Base-by-base conservation (phyloP, 2,113 vertebrate genomes). In the Recurvirostra avosetta region DNA sequence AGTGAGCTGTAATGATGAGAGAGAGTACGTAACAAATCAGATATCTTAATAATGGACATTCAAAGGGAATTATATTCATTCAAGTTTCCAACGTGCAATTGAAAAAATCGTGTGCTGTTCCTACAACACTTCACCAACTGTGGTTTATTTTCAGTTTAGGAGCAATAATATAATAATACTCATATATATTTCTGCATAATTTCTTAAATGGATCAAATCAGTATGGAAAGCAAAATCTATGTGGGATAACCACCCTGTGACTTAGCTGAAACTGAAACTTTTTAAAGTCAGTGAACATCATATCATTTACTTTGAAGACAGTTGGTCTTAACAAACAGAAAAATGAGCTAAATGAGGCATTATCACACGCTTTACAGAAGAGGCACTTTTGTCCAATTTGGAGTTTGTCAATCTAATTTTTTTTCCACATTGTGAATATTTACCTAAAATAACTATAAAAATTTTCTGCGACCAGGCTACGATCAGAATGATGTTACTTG, bases 381-480 rank as follows among this genome's bases (percentile, higher is more conserved):
- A 63, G 15, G 2, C 1, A 59, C 3, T 63, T 63, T 10, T 49
- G 7, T 30, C 5, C 6, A 7, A 6, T 40, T 22, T 23, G 5
- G 0, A 32, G 9, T 47, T 36, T 72, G 5, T 47, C 18, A 49
- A 25, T 25, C 41, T 70, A 5, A 22, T 30, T 36, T 65, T 92
- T 79, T 90, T 75, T 23, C 20, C 12, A 22, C 32, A 15, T 10
- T 58, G 13, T 87, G 26, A 55, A 50, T 68, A 62, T 76, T 92
- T 91, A 70, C 4, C 11, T 58, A 62, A 87, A 45, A 1, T 34
- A 62, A 73, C 9, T 34, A 15, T 6, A 40, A 74, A 55, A 67
- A 34, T 45, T 36, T 21, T 40, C 49, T 92, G 3, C 1, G 9
- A 38, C 4, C 14, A 27, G 17, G 6, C 21, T 43, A 40, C 8